A percentile compares a stretch with the other conserved stretches of the same genome.
These are phyloP conservation scores for Acanthosepion pharaonis DNA, from an alignment of 2,888 invertebrate genomes.

Conservation along the genomic window DNA sequence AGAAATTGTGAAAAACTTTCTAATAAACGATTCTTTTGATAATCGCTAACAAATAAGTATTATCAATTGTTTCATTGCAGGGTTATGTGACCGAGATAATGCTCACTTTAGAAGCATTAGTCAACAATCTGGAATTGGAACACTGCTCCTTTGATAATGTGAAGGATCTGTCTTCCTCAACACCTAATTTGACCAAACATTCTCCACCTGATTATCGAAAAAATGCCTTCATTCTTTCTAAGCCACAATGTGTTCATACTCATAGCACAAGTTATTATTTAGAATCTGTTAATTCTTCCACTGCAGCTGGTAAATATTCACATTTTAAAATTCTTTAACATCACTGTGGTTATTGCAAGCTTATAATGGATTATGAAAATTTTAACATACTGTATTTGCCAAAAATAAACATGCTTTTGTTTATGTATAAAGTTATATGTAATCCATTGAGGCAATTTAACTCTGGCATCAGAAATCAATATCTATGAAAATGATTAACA, in stretches of 20 bases:
- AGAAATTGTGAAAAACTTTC: neutral
- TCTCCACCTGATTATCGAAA: conserved; percentile 61
- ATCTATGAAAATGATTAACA: too few species aligned
- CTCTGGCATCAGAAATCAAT: too few species aligned
- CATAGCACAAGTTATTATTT: conserved; percentile 89
- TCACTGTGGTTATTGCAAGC: neutral
- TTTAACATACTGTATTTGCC: neutral
- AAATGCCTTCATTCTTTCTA: conserved; percentile 66
- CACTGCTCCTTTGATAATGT: conserved; percentile 86
- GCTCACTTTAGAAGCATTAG: conserved; percentile 93
- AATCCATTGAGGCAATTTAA: too few species aligned
- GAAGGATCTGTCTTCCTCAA: conserved; percentile 95
- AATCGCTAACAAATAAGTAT: neutral
- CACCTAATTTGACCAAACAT: conserved; percentile 83
- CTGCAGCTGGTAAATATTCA: neutral
- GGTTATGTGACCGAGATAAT: conserved; percentile 98
- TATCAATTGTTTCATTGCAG: conserved; percentile 67
- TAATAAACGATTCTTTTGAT: neutral
- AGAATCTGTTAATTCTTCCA: conserved; percentile 79
- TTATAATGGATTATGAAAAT: neutral
- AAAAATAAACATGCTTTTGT: neutral
- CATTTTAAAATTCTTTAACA: neutral
- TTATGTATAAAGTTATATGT: too few species aligned
- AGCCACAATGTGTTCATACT: conserved; percentile 81
- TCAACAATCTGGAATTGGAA: conserved; percentile 86